Evolutionary conservation across 2,888 invertebrate species (phyloP).

Genomic region (Fabriciana adippe): DNA sequence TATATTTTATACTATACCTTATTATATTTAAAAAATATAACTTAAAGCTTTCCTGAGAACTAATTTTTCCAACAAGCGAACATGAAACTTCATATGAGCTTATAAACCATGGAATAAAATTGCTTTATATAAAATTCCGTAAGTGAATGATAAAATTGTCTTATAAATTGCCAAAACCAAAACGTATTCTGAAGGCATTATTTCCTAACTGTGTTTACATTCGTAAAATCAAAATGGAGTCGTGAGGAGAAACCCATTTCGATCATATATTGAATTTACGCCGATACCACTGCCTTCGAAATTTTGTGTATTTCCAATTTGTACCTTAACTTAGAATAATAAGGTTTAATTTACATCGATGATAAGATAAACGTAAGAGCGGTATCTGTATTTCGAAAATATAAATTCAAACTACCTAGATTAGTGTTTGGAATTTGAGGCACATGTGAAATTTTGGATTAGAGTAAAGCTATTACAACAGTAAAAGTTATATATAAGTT

Average conservation of each 20-base stretch:
- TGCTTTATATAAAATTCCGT: neutral
- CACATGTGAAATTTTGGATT: neutral
- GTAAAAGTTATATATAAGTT: no score
- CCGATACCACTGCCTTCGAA: constrained; percentile 42
- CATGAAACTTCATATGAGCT: no score
- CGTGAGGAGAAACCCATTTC: constrained; percentile 42
- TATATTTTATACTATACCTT: no score
- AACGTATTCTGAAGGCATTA: constrained; percentile 24
- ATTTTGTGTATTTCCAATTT: constrained; percentile 3
- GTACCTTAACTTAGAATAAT: neutral
- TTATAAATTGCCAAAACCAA: constrained; percentile 3
- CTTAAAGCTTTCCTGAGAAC: no score
- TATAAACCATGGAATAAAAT: neutral
- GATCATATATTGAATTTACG: constrained; percentile 49
- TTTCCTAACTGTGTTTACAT: constrained; percentile 41
- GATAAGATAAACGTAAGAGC: constrained; percentile 2
- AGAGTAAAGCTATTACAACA: no score
- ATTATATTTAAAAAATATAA: neutral
- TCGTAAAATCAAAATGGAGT: constrained; percentile 42
- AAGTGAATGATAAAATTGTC: no score
- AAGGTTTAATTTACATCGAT: constrained; percentile 19
- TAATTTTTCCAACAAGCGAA: no score
- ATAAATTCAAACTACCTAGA: constrained; percentile 13
- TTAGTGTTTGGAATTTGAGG: constrained; percentile 14
- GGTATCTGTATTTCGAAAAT: constrained; percentile 33